A percentile compares a stretch with the other conserved stretches of the same genome.
phyloP scores from a whole-genome alignment of 2,888 invertebrate species.

The Octonoba sinensis region DNA sequence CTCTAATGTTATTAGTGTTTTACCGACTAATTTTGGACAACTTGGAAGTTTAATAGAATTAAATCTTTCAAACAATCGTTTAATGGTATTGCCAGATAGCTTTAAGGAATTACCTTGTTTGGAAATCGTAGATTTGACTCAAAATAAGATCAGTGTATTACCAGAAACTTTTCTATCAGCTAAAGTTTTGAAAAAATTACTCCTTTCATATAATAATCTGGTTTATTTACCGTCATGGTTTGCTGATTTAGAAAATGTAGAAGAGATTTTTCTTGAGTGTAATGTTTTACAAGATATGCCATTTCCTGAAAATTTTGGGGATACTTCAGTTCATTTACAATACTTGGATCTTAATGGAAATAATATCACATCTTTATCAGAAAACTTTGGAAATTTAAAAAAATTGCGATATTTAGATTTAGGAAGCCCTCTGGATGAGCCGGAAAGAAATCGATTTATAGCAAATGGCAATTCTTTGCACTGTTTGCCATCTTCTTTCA shows the following conservation, averaged over 20 bases:
- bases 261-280: conserved; percentile 28
- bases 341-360: conserved; percentile 52
- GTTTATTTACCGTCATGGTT: conserved; percentile 44
- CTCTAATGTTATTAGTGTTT: conserved; percentile 77
- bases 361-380: conserved; percentile 29
- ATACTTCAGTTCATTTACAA: conserved; percentile 18
- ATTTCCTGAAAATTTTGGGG: conserved; percentile 36
- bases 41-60: conserved; percentile 77
- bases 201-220: conserved; percentile 32
- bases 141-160: conserved; percentile 24
- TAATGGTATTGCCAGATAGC: conserved; percentile 68
- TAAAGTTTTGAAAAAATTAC: conserved; percentile 15
- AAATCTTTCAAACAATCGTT: conserved; percentile 73
- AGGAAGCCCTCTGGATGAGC: conserved; percentile 40
- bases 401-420: conserved; percentile 29
- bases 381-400: conserved; percentile 42
- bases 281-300: conserved; percentile 33
- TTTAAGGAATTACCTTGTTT: conserved; percentile 37
- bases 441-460: conserved; percentile 22
- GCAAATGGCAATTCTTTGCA: conserved; percentile 39
- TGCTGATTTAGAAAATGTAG: conserved; percentile 21
- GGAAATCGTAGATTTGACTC: conserved; percentile 33
- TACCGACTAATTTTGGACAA: conserved; percentile 78
- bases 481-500: conserved; percentile 34
- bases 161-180: conserved; percentile 36